These are phyloP conservation scores for Smutsia gigantea DNA, from an alignment of 2,797 vertebrate genomes.

Conservation along the genomic window DNA sequence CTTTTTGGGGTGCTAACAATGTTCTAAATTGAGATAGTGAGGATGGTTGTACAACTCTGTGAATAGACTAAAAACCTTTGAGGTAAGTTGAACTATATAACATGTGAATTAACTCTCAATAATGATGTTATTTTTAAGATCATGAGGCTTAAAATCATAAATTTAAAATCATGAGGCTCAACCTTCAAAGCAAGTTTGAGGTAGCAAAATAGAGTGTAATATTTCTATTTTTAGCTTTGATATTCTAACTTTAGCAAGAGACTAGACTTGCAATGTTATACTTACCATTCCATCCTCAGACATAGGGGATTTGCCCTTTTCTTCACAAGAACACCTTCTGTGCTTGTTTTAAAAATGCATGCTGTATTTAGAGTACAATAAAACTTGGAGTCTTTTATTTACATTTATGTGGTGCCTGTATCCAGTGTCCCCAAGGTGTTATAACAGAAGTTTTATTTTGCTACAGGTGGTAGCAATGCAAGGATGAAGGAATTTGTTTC, in stretches of 20 bases:
- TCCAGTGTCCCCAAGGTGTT: background rate
- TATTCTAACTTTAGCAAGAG: slow-evolving; percentile 45
- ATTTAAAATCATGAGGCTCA: slow-evolving; percentile 42
- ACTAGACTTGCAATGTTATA: background rate
- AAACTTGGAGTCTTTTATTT: slow-evolving; percentile 21
- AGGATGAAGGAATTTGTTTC: background rate
- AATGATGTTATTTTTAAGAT: slow-evolving; percentile 37
- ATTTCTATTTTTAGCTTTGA: slow-evolving; percentile 61
- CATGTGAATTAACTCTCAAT: background rate
- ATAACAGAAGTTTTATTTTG: slow-evolving; percentile 23
- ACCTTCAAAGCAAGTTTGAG: slow-evolving; percentile 41
- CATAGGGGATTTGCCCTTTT: background rate
- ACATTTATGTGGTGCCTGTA: background rate
- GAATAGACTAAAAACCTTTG: background rate
- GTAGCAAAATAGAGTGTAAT: slow-evolving; percentile 20
- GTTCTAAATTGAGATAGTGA: background rate
- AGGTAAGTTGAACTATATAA: background rate
- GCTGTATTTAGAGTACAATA: background rate
- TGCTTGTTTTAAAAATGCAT: slow-evolving; percentile 44
- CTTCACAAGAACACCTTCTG: slow-evolving; percentile 21
- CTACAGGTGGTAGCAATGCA: background rate
- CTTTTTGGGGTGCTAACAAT: background rate
- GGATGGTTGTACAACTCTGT: background rate
- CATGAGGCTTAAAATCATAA: background rate
- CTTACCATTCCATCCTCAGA: slow-evolving; percentile 9